Evolutionary conservation across 2,888 invertebrate genomes (phyloP), one percentile per base, ranked within the genome.

Genomic region (Lymantria dispar): DNA sequence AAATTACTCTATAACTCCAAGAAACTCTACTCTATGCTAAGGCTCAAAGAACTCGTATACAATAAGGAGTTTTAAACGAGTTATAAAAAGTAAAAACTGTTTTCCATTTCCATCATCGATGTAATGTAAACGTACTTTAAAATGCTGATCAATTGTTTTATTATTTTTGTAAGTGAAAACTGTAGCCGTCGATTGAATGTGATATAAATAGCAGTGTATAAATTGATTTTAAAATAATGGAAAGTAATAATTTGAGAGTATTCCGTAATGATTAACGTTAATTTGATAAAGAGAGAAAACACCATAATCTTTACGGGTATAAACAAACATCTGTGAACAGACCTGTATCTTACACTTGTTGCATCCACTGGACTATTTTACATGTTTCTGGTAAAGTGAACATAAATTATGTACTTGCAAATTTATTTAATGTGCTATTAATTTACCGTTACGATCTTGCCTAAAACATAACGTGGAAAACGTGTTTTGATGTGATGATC

Each of bases 311-410:
- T n/a, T 38, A 7, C n/a, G 38, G n/a, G 2, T 38, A n/a, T 38
- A 38, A 38, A 38, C 38, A 38, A 38, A 38, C 38, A 38, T 38
- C 38, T n/a, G n/a, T 36, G 22, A 36, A 36, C 38, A 11, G 38
- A 33, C 9, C 33, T 33, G 33, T 10, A 10, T 33, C n/a, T 12
- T 66, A 71, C 76, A 80, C 80, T 82, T 82, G 81, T 80, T 82
- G 79, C 86, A 83, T 74, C 80, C 71, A 87, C 85, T 88, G 59
- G 9, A 76, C 69, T 30, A 76, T 69, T 82, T 81, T 78, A 80
- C 78, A 73, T 78, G 77, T 80, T 82, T 77, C 72, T 80, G 82
- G 81, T 81, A 87, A 86, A 87, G 87, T 85, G 78, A 81, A 76
- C 61, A 14, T 33, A 33, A 33, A 33, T 33, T 33, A 33, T 77